These are phyloP conservation scores for Dendronephthya gigantea DNA, from an alignment of 64 coral and sea anemone species.

Conservation along the genomic window DNA sequence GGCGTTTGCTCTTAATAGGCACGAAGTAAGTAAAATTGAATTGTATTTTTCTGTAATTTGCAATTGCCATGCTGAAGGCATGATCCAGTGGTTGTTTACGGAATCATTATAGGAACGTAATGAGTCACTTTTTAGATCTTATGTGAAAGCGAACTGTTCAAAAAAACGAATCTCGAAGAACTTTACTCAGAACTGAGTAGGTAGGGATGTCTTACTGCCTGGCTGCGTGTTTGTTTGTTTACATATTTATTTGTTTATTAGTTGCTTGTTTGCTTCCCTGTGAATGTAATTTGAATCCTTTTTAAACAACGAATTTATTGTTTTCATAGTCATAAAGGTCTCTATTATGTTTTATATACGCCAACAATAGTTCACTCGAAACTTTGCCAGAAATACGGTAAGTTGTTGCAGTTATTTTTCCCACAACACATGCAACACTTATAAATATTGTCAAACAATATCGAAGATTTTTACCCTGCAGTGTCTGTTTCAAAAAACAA, in stretches of 20 bases:
- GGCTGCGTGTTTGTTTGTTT: background rate
- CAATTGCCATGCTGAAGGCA: too few relatives aligned
- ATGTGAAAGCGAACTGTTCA: background rate
- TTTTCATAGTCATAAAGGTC: background rate
- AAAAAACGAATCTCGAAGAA: background rate
- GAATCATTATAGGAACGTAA: too few relatives aligned
- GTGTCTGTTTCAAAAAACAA: too few relatives aligned
- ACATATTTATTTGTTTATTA: background rate
- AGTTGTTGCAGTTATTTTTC: too few relatives aligned
- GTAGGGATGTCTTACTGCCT: background rate
- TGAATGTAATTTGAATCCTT: background rate
- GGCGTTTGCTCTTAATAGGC: background rate
- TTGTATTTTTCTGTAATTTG: background rate
- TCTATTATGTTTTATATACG: background rate
- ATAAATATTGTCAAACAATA: background rate
- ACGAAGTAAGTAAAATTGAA: background rate
- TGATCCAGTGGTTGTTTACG: too few relatives aligned
- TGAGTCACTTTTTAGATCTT: constrained; percentile 5
- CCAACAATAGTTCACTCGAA: constrained; percentile 2
- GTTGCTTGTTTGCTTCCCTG: background rate
- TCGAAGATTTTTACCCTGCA: too few relatives aligned
- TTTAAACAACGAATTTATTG: background rate
- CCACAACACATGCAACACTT: background rate
- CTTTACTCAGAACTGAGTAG: background rate
- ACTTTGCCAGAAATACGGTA: background rate